These are phyloP conservation scores for Nycticebus coucang DNA, from an alignment of 2,113 vertebrate species.

Conservation along the genomic window DNA sequence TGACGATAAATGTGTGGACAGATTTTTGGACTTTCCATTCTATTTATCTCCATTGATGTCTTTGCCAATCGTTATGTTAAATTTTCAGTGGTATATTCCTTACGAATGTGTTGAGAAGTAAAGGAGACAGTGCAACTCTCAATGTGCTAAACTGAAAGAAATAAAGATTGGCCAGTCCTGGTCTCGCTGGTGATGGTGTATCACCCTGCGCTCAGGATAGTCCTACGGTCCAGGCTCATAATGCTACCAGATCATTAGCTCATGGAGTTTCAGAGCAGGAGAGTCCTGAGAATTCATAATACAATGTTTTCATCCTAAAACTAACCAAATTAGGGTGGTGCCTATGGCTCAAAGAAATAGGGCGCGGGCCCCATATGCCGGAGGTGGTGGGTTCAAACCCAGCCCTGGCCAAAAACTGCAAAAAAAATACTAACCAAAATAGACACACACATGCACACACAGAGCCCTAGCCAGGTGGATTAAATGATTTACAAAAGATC, in stretches of 20 bases:
- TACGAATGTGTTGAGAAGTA: neutral
- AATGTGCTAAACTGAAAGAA: neutral
- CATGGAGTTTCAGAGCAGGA: neutral
- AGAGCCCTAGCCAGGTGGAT: neutral
- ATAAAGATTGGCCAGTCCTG: neutral
- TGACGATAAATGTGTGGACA: neutral
- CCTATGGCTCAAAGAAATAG: too few relatives aligned
- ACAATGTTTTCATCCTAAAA: neutral
- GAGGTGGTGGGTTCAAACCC: too few relatives aligned
- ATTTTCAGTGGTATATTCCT: neutral
- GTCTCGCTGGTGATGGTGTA: rapidly evolving
- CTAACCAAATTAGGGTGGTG: neutral
- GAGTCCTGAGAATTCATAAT: neutral
- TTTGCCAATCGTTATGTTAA: neutral
- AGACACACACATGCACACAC: neutral
- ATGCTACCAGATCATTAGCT: neutral
- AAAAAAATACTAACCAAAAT: neutral
- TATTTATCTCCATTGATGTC: neutral
- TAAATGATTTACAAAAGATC: neutral
- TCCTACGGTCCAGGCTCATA: neutral
- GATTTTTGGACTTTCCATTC: neutral
- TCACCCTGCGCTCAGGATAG: too few relatives aligned
- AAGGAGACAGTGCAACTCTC: neutral
- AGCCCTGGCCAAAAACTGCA: too few relatives aligned
- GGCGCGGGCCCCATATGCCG: too few relatives aligned